phyloP scores from a whole-genome alignment of 1,140 invertebrate species.

The Cyrtorhinus lividipennis region DNA sequence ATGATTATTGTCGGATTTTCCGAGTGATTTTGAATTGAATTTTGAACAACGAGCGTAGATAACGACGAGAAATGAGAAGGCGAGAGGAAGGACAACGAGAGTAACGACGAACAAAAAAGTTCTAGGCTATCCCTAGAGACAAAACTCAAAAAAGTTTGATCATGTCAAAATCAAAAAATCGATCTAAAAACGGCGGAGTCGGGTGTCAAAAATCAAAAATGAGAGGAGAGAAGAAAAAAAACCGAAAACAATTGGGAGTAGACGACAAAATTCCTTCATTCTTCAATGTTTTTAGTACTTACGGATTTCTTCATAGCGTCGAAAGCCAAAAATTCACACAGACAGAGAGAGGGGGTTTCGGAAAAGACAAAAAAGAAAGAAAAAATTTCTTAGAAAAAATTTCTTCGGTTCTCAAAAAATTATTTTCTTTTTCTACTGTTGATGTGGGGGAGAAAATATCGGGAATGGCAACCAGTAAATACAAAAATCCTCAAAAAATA shows the following conservation, averaged over 20 bases:
- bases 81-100: not conserved
- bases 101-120: not conserved
- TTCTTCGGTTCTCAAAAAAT: not conserved
- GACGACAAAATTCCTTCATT: slow-evolving; percentile 2
- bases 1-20: no score
- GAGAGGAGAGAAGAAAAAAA: slow-evolving; percentile 18
- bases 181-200: not conserved
- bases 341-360: slow-evolving; percentile 4
- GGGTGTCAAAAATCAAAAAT: slow-evolving; percentile 17
- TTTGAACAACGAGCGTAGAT: no score
- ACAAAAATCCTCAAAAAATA: not conserved
- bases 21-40: no score
- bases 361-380: not conserved
- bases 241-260: slow-evolving; percentile 5
- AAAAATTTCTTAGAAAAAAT: slow-evolving; percentile 5
- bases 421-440: not conserved
- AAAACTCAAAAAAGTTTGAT: slow-evolving; percentile 7
- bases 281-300: not conserved
- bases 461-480: not conserved
- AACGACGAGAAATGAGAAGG: no score
- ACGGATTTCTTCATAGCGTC: slow-evolving; percentile 3
- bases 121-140: slow-evolving; percentile 16
- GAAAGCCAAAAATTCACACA: slow-evolving; percentile 20
- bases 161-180: slow-evolving; percentile 8
- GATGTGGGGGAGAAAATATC: not conserved